Percentiles rank a stretch among this genome's conserved stretches.
Conservation (phyloP, 1,140 invertebrate species). For the Habropoda laboriosa region DNA sequence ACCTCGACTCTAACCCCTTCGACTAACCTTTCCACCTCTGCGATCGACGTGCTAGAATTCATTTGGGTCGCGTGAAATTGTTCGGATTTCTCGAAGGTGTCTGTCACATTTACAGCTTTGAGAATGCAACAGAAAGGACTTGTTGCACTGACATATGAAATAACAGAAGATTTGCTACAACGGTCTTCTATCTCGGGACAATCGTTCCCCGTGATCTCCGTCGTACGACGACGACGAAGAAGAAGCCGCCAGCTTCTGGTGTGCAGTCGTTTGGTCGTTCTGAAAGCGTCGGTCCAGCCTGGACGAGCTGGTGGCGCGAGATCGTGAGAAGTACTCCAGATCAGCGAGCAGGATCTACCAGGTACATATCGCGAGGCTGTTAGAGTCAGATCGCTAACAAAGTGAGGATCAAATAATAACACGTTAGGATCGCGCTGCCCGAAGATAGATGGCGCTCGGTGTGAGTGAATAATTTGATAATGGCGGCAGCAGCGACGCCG, state of each 20-base stretch:
- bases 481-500: constrained; percentile 66
- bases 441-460: constrained; percentile 80
- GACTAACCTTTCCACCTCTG: constrained; percentile 9
- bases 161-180: too few relatives aligned
- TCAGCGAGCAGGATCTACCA: constrained; percentile 71
- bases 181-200: neutral
- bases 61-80: neutral
- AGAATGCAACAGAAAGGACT: too few relatives aligned
- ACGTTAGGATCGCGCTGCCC: constrained; percentile 75
- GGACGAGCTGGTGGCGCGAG: constrained; percentile 48
- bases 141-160: too few relatives aligned
- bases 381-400: constrained; percentile 80
- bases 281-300: constrained; percentile 16
- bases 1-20: too few relatives aligned
- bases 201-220: neutral
- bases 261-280: neutral
- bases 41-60: too few relatives aligned
- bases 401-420: constrained; percentile 82
- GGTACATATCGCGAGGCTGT: constrained; percentile 67
- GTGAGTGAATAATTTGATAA: constrained; percentile 82
- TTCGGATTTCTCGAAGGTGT: neutral
- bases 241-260: constrained; percentile 1
- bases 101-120: neutral
- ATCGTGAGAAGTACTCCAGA: constrained; percentile 78
- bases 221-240: neutral